phyloP scores from a whole-genome alignment of 1,140 invertebrate genomes.

The Drosophila pallidifrons region DNA sequence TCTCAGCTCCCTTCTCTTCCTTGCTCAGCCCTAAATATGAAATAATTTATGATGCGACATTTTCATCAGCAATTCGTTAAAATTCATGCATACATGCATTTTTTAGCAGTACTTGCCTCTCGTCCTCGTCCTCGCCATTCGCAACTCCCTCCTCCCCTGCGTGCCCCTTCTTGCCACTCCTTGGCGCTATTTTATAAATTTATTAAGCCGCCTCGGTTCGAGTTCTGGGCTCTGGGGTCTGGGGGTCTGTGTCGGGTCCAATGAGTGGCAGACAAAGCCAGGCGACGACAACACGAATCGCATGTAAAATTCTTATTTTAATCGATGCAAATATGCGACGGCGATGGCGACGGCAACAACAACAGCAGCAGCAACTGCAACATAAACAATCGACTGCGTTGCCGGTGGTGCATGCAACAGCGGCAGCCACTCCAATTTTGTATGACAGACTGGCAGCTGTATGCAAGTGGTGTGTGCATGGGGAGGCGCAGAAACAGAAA shows the following conservation, averaged over 20 bases:
- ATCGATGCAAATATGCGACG: conserved; percentile 80
- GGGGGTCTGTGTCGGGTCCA: conserved; percentile 24
- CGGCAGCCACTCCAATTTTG: conserved; percentile 54
- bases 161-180: conserved; percentile 27
- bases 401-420: conserved; percentile 68
- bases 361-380: conserved; percentile 9
- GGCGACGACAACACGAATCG: conserved; percentile 82
- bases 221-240: background rate
- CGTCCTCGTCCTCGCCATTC: background rate
- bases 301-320: conserved; percentile 83
- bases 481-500: conserved; percentile 49
- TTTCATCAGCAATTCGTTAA: conserved; percentile 84
- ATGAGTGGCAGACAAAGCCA: conserved; percentile 72
- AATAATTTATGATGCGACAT: conserved; percentile 84
- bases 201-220: conserved; percentile 64
- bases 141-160: too few species aligned
- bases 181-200: conserved; percentile 73
- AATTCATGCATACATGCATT: conserved; percentile 83
- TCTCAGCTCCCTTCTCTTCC: conserved; percentile 18
- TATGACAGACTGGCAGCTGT: conserved; percentile 55
- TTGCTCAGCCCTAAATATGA: conserved; percentile 71
- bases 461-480: conserved; percentile 23
- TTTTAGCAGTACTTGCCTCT: conserved; percentile 49
- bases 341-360: conserved; percentile 4
- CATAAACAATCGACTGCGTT: conserved; percentile 23